phyloP scores from a whole-genome alignment of 2,888 invertebrate species.

The Drosophila cognata region DNA sequence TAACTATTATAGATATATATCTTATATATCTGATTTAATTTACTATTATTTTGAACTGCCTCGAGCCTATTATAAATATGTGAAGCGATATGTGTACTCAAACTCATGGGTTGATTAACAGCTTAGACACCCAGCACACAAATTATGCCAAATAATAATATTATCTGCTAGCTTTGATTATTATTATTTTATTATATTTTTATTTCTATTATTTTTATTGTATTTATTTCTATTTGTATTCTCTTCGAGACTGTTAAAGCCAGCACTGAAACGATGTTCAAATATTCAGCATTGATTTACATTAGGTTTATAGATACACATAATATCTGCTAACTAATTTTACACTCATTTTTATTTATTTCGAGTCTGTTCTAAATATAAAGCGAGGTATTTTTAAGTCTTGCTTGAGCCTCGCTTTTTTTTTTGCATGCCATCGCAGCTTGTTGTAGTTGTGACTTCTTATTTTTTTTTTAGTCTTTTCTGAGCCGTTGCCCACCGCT shows the following conservation, averaged over 20 bases:
- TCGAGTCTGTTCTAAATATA: neutral
- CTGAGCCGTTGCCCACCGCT: neutral
- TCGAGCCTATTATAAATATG: neutral
- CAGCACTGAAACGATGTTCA: neutral
- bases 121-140: neutral
- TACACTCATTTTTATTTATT: neutral
- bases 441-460: constrained; percentile 11
- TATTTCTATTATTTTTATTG: neutral
- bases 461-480: constrained; percentile 1
- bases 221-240: neutral
- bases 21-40: neutral
- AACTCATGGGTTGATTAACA: neutral
- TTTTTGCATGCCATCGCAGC: constrained; percentile 19
- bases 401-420: constrained; percentile 25
- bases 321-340: neutral
- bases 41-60: neutral
- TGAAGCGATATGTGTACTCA: neutral
- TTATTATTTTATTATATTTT: neutral
- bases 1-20: neutral
- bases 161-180: neutral
- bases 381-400: constrained; percentile 43
- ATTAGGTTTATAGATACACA: neutral
- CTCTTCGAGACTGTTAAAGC: neutral
- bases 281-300: neutral
- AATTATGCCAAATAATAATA: neutral